A percentile compares a stretch with the other conserved stretches of the same genome.
Conservation (phyloP, 1,140 invertebrate genomes). For the Apolygus lucorum region DNA sequence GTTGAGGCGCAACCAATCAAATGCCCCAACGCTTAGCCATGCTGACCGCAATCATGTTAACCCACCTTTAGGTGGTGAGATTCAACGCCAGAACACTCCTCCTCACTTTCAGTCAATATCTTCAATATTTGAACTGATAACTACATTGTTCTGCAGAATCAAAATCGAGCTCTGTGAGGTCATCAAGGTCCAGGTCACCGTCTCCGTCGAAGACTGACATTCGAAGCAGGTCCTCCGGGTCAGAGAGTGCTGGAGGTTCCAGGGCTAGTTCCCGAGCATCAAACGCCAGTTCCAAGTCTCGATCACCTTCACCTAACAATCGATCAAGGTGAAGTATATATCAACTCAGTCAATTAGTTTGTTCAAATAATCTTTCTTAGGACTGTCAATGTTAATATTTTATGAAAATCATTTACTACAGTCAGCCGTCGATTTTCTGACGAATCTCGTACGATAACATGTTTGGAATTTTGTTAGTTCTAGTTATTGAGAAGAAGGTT, state of each 20-base stretch:
- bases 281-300: background rate
- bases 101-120: no score
- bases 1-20: no score
- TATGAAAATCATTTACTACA: background rate
- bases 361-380: no score
- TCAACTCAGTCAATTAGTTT: no score
- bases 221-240: background rate
- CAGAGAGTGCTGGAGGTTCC: background rate
- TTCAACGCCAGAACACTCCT: no score
- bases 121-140: no score
- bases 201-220: background rate
- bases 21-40: no score
- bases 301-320: background rate
- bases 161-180: no score
- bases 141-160: no score
- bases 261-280: constrained; percentile 17
- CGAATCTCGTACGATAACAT: background rate
- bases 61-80: no score
- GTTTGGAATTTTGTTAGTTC: background rate
- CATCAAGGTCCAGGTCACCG: background rate
- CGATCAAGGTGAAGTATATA: background rate
- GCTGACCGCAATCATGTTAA: no score
- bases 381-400: background rate
- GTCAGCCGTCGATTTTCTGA: background rate
- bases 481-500: no score